Evolutionary conservation across 1,140 invertebrate genomes (phyloP), one percentile per base, ranked within the genome.

Genomic region (Homalodisca vitripennis): DNA sequence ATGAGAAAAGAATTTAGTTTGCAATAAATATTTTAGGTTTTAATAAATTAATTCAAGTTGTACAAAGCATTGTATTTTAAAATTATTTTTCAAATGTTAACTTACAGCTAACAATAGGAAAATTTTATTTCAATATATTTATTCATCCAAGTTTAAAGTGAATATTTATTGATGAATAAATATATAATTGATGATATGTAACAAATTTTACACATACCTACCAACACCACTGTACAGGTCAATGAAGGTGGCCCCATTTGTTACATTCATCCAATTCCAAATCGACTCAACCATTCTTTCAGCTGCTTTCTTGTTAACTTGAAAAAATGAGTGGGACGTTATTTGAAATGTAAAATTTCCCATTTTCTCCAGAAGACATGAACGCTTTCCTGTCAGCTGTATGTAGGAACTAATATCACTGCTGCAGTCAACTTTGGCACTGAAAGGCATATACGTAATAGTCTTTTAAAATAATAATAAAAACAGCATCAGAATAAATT

Each of bases 241-340:
- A 20, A 51, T 14, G n/a, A 51, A 51, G 3, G 48, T 51, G 3
- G 48, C 22, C 6, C 22, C n/a, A 22, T 6, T 51, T 12, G 48
- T 51, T n/a, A 20, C n/a, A 10, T 51, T n/a, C 48, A 51, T 51
- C 17, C 22, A 14, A n/a, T 6, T n/a, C n/a, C 17, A 20, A 22
- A 51, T 51, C 22, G 48, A 51, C 3, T 3, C 2, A 14, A 51
- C 48, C 48, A 51, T 51, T 20, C 22, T 51, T 71, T 82, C 80
- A 1, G 84, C 83, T 46, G 77, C 83, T 73, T 71, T 41, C 10
- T 74, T 76, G 65, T 80, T 80, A 22, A 78, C 71, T 74, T 80
- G 78, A 70, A 80, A 80, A 71, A 80, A 80, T 17, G 79, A 74
- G 66, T 78, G 77, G 6, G 79, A 79, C 13, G 79, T 80, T 41